phyloP scores from a whole-genome alignment of 2,888 invertebrate genomes.

The Tryphoninae sp. region DNA sequence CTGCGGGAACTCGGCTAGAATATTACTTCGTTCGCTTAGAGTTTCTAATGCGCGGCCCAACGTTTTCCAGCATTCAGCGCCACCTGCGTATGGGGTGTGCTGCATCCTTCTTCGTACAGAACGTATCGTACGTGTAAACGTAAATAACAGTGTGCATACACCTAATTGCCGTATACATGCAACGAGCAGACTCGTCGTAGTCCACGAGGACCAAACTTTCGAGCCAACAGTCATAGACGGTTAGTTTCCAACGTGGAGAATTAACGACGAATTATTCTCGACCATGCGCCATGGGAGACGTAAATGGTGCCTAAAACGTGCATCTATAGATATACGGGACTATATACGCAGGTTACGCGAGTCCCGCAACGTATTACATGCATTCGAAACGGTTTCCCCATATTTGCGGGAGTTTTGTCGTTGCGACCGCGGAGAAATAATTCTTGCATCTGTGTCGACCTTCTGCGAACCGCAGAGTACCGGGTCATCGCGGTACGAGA shows the following conservation, averaged over 20 bases:
- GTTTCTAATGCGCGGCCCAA: constrained; percentile 33
- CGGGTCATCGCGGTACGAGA: not conserved
- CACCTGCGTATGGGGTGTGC: constrained; percentile 13
- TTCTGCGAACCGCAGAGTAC: constrained; percentile 2
- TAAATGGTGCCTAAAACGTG: not conserved
- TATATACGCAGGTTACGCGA: not conserved
- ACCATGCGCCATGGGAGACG: constrained; percentile 5
- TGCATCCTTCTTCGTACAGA: not conserved
- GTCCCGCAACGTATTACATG: constrained; percentile 15
- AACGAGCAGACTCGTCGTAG: constrained; percentile 23
- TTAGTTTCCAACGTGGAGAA: constrained; percentile 38
- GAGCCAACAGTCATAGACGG: constrained; percentile 44
- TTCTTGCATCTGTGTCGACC: not conserved
- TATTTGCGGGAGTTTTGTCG: not conserved
- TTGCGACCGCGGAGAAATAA: constrained; percentile 22
- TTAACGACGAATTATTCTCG: constrained; percentile 50
- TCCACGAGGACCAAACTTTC: constrained; percentile 51
- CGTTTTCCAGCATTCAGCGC: constrained; percentile 28
- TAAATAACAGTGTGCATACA: constrained; percentile 25
- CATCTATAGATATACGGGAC: not conserved
- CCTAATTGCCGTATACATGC: constrained; percentile 39
- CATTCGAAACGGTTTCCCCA: not conserved
- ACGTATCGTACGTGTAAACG: not conserved
- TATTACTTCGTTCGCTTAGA: constrained; percentile 40
- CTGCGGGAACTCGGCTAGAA: constrained; percentile 44